Evolutionary conservation across 2,113 vertebrate genomes (phyloP), one percentile per base, ranked within the genome.

Genomic region (Aramus guarauna): DNA sequence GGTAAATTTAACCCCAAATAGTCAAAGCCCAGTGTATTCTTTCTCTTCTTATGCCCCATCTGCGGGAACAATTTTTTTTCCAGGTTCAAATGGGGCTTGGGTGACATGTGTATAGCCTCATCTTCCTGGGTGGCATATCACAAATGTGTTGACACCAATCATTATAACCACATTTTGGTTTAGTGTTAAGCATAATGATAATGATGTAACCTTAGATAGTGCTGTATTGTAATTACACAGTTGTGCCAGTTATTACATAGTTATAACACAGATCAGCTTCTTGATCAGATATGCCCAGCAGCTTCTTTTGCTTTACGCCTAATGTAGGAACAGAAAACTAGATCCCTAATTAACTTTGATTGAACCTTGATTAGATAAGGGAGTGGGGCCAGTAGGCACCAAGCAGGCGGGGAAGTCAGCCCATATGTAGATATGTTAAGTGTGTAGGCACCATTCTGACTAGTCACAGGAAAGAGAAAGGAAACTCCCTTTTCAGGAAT

Each of bases 261-360:
- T 95, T 96, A 91, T 82, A 97, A 96, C 94, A 96, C 94, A 96
- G 90, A 97, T 97, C 96, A 96, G 91, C 94, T 89, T 88, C 96
- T 96, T 95, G 96, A 97, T 97, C 96, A 96, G 96, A 97, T 97
- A 96, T 97, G 96, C 96, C 96, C 96, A 97, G 96, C 93, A 97
- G 96, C 96, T 95, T 93, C 96, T 97, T 97, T 93, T 97, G 96
- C 96, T 96, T 82, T 97, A 75, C 12, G 43, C 92, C 92, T 97
- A 95, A 92, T 90, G 94, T 58, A 97, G 96, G 96, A 97, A 96
- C 93, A 96, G 94, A 96, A 95, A 95, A 90, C 90, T 94, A 94
- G 93, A 97, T 94, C 93, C 96, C 96, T 97, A 97, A 97, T 97
- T 97, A 97, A 97, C 96, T 97, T 82, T 95, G 96, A 97, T 76